Conservation (phyloP, 2,797 vertebrate species). For the Lithobates pipiens region DNA sequence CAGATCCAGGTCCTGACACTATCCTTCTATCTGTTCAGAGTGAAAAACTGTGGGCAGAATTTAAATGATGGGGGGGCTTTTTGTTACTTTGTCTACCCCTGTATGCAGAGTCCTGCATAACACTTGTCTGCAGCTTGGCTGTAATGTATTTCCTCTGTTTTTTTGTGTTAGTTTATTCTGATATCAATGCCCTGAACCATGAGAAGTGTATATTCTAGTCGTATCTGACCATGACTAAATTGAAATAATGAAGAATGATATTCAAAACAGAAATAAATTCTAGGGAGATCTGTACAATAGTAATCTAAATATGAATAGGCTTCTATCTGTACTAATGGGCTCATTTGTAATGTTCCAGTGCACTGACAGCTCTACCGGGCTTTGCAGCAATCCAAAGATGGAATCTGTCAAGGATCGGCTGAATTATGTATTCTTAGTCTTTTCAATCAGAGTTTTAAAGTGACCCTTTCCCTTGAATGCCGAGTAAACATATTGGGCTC, state of each 20-base stretch:
- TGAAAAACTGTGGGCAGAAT: no score
- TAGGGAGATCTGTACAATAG: constrained; percentile 60
- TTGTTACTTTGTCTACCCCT: no score
- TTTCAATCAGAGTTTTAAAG: constrained; percentile 65
- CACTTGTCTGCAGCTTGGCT: not conserved
- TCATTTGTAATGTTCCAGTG: constrained; percentile 73
- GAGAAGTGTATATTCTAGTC: constrained; percentile 32
- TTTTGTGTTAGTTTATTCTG: not conserved
- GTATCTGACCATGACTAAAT: constrained; percentile 42
- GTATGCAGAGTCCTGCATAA: not conserved
- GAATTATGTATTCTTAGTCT: constrained; percentile 71
- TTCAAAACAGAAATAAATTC: constrained; percentile 29
- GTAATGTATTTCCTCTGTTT: not conserved
- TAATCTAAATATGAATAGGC: constrained; percentile 68
- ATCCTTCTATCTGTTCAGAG: no score
- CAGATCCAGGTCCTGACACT: no score
- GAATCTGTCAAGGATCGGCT: constrained; percentile 66
- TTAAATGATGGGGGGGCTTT: no score
- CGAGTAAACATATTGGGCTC: no score
- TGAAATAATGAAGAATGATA: constrained; percentile 53
- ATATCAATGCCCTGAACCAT: not conserved
- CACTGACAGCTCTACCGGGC: constrained; percentile 68
- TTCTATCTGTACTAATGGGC: constrained; percentile 69
- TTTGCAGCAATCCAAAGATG: constrained; percentile 67
- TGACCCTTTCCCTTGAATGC: constrained; percentile 21